Evolutionary conservation across 92 coral and sea anemone species (phyloP).

Genomic region (Phymanthus crucifer): DNA sequence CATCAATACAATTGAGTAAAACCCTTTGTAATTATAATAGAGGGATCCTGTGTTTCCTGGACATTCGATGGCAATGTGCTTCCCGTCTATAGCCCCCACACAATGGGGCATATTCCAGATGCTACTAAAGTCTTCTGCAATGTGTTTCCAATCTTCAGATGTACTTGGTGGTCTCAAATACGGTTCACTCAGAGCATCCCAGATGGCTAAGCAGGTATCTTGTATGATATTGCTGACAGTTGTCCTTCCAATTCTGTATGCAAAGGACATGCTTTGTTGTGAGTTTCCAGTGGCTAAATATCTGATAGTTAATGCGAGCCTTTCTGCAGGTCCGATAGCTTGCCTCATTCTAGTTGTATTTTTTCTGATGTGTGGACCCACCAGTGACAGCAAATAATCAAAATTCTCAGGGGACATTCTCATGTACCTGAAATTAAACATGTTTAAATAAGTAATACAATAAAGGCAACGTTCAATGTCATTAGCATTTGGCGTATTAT

Average conservation of each 20-base stretch:
- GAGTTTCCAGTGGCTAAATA: conserved; percentile 42
- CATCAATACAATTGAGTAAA: conserved; percentile 62
- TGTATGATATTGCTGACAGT: conserved; percentile 34
- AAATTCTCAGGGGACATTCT: conserved; percentile 52
- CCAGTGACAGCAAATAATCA: conserved; percentile 40
- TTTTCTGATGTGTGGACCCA: conserved; percentile 46
- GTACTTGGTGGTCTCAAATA: conserved; percentile 19
- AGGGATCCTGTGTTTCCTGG: conserved; percentile 62
- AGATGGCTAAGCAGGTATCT: conserved; percentile 48
- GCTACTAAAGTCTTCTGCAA: conserved; percentile 51
- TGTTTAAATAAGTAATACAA: conserved; percentile 4
- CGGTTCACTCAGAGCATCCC: conserved; percentile 29
- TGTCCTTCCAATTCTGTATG: conserved; percentile 25
- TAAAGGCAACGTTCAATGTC: background rate
- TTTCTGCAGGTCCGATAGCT: conserved; percentile 40
- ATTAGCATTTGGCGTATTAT: background rate
- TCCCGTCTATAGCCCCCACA: conserved; percentile 70
- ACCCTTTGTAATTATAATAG: conserved; percentile 63
- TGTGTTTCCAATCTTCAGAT: conserved; percentile 55
- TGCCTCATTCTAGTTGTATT: conserved; percentile 25
- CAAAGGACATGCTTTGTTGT: conserved; percentile 39
- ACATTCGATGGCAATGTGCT: conserved; percentile 63
- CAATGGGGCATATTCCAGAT: conserved; percentile 76
- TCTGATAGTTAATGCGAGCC: conserved; percentile 36
- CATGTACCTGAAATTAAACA: conserved; percentile 41